These are phyloP conservation scores for Illadopsis cleaveri DNA, from an alignment of 2,113 vertebrate genomes.

Conservation along the genomic window DNA sequence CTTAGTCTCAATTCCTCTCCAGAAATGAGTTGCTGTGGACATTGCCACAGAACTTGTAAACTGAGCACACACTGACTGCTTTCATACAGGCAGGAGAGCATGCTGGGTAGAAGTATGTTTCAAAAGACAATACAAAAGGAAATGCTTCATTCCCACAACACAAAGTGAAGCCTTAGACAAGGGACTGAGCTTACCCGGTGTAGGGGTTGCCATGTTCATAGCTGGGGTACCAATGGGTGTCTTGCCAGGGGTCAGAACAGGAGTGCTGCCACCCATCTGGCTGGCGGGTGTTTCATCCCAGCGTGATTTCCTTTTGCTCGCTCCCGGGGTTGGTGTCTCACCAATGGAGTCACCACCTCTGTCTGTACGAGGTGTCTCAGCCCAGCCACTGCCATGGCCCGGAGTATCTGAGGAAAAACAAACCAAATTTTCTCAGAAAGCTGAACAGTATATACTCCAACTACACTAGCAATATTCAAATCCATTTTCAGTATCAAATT, in stretches of 20 bases:
- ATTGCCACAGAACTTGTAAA: not conserved
- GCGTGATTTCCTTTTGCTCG: slow-evolving; percentile 96
- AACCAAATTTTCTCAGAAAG: not conserved
- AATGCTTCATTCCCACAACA: not conserved
- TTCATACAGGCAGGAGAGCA: not conserved
- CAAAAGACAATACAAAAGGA: not conserved
- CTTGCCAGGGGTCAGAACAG: slow-evolving; percentile 94
- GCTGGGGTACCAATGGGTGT: slow-evolving; percentile 97
- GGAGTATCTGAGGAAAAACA: slow-evolving; percentile 84
- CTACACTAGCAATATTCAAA: not conserved
- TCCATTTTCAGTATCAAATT: not conserved
- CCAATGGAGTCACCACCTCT: slow-evolving; percentile 95
- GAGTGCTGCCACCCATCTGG: slow-evolving; percentile 97
- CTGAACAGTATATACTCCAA: not conserved
- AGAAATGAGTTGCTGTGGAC: not conserved
- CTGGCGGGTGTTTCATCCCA: slow-evolving; percentile 98
- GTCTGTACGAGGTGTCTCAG: slow-evolving; percentile 95
- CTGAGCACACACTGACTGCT: not conserved
- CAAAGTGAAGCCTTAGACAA: not conserved
- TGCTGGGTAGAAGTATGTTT: not conserved
- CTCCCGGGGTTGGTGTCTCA: slow-evolving; percentile 96
- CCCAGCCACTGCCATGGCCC: slow-evolving; percentile 97
- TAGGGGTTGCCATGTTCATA: slow-evolving; percentile 98
- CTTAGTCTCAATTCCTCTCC: not conserved
- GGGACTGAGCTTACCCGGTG: slow-evolving; percentile 81